Evolutionary conservation across 2,888 invertebrate species (phyloP), one percentile per base, ranked within the genome.

Genomic region (Cerastis leucographa): DNA sequence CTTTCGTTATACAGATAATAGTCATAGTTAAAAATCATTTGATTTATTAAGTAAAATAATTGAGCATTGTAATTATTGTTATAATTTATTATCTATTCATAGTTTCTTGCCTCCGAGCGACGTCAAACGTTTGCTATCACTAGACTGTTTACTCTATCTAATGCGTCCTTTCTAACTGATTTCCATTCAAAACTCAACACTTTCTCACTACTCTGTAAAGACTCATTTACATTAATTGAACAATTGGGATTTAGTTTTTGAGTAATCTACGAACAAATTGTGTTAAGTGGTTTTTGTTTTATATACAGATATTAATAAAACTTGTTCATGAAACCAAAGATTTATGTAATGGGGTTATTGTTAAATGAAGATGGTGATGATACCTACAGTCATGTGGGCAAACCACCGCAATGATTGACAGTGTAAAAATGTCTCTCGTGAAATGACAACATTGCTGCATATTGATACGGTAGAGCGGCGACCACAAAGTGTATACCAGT

Each of bases 101-200:
- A 54, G 19, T 68, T 22, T 51, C 19, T 49, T 56, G 61, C n/a
- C 22, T n/a, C 9, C 14, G 61, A 44, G 56, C 29, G 35, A 19
- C 56, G 40, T 68, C 35, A 44, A 64, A 59, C n/a, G 14, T 61
- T 70, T 25, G 46, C 65, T 71, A 65, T 81, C 29, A 42, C 69
- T 35, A 61, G 46, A 49, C 9, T 71, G 61, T 71, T 68, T 77
- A 61, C 19, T 14, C 2, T 69, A 11, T n/a, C 42, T 72, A 81
- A 77, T 65, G 65, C 65, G 66, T 35, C 54, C 22, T 64, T 61
- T 46, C 29, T 70, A 72, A 66, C n/a, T 61, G 25, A 69, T 69
- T 72, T 54, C 72, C 56, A 61, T 69, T 66, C 54, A 68, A 69
- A 59, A 71, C 56, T 80, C 19, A 59, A 71, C 35, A 42, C 25